A percentile compares a stretch with the other conserved stretches of the same genome.
These are phyloP conservation scores for Gnathochromis pfefferi DNA, from an alignment of 2,113 vertebrate genomes.

Conservation along the genomic window DNA sequence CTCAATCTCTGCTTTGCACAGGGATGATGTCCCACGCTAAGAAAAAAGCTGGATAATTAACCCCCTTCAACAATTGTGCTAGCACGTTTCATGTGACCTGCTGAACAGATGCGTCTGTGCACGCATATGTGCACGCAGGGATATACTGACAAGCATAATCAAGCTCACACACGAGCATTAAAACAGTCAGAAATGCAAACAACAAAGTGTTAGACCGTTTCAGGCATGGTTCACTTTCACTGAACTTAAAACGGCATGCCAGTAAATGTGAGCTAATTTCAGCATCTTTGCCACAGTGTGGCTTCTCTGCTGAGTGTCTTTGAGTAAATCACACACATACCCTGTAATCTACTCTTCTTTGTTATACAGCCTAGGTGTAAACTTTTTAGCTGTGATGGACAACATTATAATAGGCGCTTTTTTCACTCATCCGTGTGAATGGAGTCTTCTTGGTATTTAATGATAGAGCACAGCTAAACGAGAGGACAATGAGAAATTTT, in stretches of 20 bases:
- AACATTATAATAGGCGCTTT: slow-evolving; percentile 8
- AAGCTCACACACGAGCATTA: not conserved
- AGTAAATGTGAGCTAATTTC: slow-evolving; percentile 16
- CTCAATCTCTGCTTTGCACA: slow-evolving; percentile 23
- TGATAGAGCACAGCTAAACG: not conserved
- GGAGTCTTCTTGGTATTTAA: not conserved
- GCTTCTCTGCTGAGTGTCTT: not conserved
- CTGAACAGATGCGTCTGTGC: not conserved
- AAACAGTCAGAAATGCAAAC: slow-evolving; percentile 21
- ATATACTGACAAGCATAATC: slow-evolving; percentile 19
- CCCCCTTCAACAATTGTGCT: slow-evolving; percentile 34
- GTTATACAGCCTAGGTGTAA: slow-evolving; percentile 24
- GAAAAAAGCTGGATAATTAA: slow-evolving; percentile 61
- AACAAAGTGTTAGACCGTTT: not conserved
- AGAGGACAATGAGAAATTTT: slow-evolving; percentile 6
- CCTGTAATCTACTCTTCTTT: slow-evolving; percentile 48
- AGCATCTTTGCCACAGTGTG: not conserved
- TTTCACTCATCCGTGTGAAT: not conserved
- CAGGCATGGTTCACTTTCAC: not conserved
- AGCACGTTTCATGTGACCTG: slow-evolving; percentile 11
- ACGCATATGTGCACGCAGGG: slow-evolving; percentile 1
- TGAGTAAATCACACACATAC: slow-evolving; percentile 13
- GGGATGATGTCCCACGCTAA: slow-evolving; percentile 40
- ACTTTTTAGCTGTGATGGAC: slow-evolving; percentile 35
- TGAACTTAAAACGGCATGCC: not conserved